These are phyloP conservation scores for Drosophila lowei DNA, from an alignment of 1,140 invertebrate species.

Conservation along the genomic window DNA sequence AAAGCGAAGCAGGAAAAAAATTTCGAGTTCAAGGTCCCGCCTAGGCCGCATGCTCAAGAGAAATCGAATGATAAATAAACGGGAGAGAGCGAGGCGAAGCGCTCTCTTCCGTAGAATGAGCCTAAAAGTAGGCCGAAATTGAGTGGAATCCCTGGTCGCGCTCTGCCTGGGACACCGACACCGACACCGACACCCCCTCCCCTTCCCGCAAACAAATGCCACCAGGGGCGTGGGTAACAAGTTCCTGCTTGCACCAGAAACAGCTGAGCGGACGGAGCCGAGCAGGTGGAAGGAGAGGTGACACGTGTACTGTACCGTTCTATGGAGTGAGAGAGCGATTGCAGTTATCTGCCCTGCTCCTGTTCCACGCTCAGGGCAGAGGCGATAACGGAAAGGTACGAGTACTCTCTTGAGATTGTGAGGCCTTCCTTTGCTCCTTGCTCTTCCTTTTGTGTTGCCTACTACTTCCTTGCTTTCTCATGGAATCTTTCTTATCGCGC, in stretches of 20 bases:
- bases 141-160: conserved; percentile 39
- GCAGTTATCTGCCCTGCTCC: conserved; percentile 24
- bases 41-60: conserved; percentile 79
- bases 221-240: conserved; percentile 63
- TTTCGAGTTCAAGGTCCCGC: conserved; percentile 81
- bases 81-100: conserved; percentile 11
- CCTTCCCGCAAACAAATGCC: neutral
- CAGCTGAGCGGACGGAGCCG: conserved; percentile 57
- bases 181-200: neutral
- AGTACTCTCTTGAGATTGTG: too few species aligned
- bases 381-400: too few species aligned
- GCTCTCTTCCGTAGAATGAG: conserved; percentile 14
- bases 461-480: too few species aligned
- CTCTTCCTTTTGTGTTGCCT: too few species aligned
- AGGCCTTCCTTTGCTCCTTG: too few species aligned
- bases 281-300: conserved; percentile 15
- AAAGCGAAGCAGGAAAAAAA: conserved; percentile 26
- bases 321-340: conserved; percentile 31
- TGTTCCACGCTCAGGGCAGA: too few species aligned
- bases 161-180: neutral
- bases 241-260: conserved; percentile 69
- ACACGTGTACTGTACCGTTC: conserved; percentile 55
- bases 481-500: conserved; percentile 39
- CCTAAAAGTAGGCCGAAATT: conserved; percentile 72
- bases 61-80: conserved; percentile 20